Percentiles rank a stretch among this genome's conserved stretches.
Evolutionary conservation across 2,113 vertebrate genomes (phyloP).

Genomic region (Alligator sinensis): DNA sequence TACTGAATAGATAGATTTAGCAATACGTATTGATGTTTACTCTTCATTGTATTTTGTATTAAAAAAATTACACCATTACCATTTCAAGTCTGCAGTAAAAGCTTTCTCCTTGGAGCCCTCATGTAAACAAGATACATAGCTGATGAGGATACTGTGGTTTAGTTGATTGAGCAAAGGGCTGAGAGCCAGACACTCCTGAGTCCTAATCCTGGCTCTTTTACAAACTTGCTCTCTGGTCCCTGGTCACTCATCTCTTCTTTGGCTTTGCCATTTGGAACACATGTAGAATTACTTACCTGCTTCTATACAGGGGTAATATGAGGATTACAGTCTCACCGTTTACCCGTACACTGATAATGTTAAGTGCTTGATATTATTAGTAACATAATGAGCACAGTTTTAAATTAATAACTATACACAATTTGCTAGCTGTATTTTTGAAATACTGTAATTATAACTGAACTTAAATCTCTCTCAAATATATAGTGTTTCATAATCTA

Average conservation of each 20-base stretch:
- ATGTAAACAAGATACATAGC: not conserved
- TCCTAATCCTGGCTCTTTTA: not conserved
- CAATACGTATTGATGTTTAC: not conserved
- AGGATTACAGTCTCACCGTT: not conserved
- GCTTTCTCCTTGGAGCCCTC: not conserved
- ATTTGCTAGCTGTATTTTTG: not conserved
- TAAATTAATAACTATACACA: not conserved
- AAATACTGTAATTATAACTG: not conserved
- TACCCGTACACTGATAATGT: not conserved
- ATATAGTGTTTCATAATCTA: not conserved
- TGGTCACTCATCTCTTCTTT: not conserved
- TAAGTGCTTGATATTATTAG: not conserved
- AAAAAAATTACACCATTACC: rapidly evolving
- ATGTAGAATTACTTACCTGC: not conserved
- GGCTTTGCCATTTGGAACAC: not conserved
- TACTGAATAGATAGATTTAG: not conserved
- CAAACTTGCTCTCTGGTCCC: not conserved
- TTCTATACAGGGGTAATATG: not conserved
- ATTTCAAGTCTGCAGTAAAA: not conserved
- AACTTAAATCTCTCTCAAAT: not conserved
- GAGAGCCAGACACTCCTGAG: not conserved
- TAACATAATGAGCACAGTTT: not conserved
- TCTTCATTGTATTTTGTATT: not conserved
- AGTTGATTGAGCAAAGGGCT: not conserved
- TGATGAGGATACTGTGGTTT: not conserved